Percentiles rank a stretch among this genome's conserved stretches.
Evolutionary conservation across 1,140 invertebrate species (phyloP).

Genomic region (Euwallacea similis): DNA sequence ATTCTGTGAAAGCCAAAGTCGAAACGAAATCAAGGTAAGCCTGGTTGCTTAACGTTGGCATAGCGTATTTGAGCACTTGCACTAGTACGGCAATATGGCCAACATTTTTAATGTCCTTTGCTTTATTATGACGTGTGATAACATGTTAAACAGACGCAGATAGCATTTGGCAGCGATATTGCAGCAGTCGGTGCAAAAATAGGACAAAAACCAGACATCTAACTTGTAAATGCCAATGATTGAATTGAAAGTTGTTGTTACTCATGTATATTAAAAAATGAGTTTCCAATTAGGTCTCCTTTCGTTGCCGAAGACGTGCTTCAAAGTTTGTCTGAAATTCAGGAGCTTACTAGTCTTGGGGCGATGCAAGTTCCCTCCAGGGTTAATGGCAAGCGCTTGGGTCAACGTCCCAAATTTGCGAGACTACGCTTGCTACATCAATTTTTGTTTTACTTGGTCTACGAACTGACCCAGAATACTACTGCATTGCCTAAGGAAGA

Average conservation of each 20-base stretch:
- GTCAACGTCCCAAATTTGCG: slow-evolving; percentile 65
- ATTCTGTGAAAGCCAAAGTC: neutral
- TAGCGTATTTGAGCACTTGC: too few relatives aligned
- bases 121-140: too few relatives aligned
- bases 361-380: neutral
- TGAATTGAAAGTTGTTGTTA: too few relatives aligned
- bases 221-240: too few relatives aligned
- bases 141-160: too few relatives aligned
- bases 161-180: too few relatives aligned
- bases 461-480: slow-evolving; percentile 42
- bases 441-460: slow-evolving; percentile 70
- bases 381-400: slow-evolving; percentile 38
- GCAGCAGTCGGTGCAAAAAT: too few relatives aligned
- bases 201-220: too few relatives aligned
- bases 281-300: slow-evolving; percentile 16
- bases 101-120: too few relatives aligned
- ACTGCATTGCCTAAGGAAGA: slow-evolving; percentile 49
- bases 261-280: too few relatives aligned
- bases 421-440: slow-evolving; percentile 68
- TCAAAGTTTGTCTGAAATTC: slow-evolving; percentile 40
- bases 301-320: slow-evolving; percentile 39
- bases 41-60: too few relatives aligned
- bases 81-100: too few relatives aligned
- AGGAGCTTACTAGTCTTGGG: slow-evolving; percentile 24
- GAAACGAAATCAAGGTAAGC: neutral